Evolutionary conservation across 2,888 invertebrate species (phyloP).

Genomic region (Gymnoscelis rufifasciata): DNA sequence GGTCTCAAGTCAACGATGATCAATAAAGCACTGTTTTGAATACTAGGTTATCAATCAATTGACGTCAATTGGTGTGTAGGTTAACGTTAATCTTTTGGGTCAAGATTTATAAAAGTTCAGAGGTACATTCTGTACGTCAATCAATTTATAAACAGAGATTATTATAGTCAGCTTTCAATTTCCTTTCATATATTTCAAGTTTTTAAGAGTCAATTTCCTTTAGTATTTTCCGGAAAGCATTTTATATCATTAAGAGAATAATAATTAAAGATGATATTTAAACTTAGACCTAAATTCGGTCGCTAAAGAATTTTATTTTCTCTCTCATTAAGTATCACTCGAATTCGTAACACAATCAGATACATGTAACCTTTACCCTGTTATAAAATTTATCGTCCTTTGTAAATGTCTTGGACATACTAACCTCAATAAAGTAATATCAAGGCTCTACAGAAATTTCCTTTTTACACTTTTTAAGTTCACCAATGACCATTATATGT

Average conservation of each 20-base stretch:
- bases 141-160: slow-evolving; percentile 8
- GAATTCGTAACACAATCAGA: slow-evolving; percentile 8
- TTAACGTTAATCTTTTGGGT: slow-evolving; percentile 48
- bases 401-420: slow-evolving; percentile 29
- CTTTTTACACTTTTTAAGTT: slow-evolving; percentile 6
- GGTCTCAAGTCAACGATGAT: slow-evolving; percentile 42
- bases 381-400: slow-evolving; percentile 27
- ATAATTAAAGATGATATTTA: too few species aligned
- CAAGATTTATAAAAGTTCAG: slow-evolving; percentile 16
- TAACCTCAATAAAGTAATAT: slow-evolving; percentile 29
- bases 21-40: slow-evolving; percentile 56
- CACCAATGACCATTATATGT: background rate
- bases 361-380: slow-evolving; percentile 25
- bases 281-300: too few species aligned
- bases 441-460: slow-evolving; percentile 26
- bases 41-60: slow-evolving; percentile 61
- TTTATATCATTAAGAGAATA: too few species aligned
- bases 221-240: too few species aligned
- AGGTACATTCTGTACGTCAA: slow-evolving; percentile 10
- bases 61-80: slow-evolving; percentile 66
- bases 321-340: background rate
- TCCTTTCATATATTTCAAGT: too few species aligned
- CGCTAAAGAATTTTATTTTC: too few species aligned
- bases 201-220: too few species aligned
- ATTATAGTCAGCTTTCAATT: background rate